These are phyloP conservation scores for Serrognathus titanus DNA, from an alignment of 2,888 invertebrate species.

Conservation along the genomic window DNA sequence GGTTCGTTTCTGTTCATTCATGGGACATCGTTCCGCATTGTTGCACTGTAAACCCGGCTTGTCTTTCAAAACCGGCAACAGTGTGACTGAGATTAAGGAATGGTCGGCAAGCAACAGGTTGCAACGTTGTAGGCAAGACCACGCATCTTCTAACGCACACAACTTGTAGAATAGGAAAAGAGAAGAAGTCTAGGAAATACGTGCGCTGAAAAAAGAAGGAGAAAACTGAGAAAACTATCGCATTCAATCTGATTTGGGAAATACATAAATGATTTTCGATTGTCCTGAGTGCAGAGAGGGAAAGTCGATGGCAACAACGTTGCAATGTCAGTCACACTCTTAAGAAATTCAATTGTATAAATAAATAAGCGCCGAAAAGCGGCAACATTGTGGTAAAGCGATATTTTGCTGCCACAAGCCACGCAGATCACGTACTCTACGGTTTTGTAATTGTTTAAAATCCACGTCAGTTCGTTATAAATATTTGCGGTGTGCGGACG, in stretches of 20 bases:
- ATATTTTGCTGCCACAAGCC: conserved; percentile 24
- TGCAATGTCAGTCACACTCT: not conserved
- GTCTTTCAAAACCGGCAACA: conserved; percentile 32
- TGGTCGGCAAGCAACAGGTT: conserved; percentile 36
- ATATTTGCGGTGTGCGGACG: not conserved
- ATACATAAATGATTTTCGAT: not conserved
- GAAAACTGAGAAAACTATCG: not conserved
- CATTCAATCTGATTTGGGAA: not conserved
- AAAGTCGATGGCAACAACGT: not conserved
- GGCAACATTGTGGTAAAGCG: conserved; percentile 25
- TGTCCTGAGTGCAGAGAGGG: not conserved
- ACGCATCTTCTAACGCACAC: conserved; percentile 15
- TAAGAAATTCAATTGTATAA: conserved; percentile 3
- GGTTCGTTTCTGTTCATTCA: not conserved
- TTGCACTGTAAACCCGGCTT: conserved; percentile 30
- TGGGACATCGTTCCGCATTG: not conserved
- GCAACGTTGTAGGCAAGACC: conserved; percentile 32
- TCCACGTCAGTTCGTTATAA: conserved; percentile 8
- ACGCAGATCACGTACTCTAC: conserved; percentile 19
- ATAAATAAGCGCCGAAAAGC: conserved; percentile 6
- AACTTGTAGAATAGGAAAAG: conserved; percentile 11
- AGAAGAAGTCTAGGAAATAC: conserved; percentile 10
- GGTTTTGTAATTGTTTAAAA: conserved; percentile 13
- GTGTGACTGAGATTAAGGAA: conserved; percentile 34
- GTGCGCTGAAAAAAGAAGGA: not conserved